These are phyloP conservation scores for Lota lota DNA, from an alignment of 2,113 vertebrate genomes.

Conservation along the genomic window DNA sequence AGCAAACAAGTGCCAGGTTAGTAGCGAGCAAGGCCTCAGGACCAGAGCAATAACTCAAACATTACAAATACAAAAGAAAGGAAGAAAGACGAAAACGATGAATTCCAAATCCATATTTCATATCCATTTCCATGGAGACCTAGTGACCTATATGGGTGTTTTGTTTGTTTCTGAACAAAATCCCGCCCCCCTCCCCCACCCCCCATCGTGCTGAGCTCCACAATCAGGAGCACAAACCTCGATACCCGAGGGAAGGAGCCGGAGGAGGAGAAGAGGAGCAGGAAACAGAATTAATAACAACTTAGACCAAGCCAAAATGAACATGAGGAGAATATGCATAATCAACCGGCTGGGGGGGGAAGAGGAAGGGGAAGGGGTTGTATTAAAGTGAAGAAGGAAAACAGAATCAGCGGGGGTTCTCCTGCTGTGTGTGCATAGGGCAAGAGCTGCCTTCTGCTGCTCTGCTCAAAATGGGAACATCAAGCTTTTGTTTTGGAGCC, in stretches of 20 bases:
- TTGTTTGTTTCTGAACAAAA: background rate
- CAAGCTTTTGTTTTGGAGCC: slow-evolving; percentile 13
- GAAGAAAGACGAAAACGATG: slow-evolving; percentile 3
- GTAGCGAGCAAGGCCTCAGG: slow-evolving; percentile 23
- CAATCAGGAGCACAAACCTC: slow-evolving; percentile 29
- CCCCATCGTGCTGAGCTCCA: slow-evolving; percentile 37
- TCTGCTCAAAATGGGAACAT: background rate
- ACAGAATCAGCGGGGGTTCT: slow-evolving; percentile 2
- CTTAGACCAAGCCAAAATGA: slow-evolving; percentile 16
- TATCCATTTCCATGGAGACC: slow-evolving; percentile 51
- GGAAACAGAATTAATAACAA: slow-evolving; percentile 3
- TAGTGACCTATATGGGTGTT: slow-evolving; percentile 28
- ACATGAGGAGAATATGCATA: slow-evolving; percentile 43
- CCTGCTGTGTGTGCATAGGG: too few relatives aligned
- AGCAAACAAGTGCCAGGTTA: slow-evolving; percentile 57
- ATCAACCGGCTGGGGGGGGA: slow-evolving; percentile 41
- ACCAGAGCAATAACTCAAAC: slow-evolving; percentile 1
- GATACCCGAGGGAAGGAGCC: slow-evolving; percentile 33
- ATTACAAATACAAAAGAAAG: slow-evolving; percentile 2
- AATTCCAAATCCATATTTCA: too few relatives aligned
- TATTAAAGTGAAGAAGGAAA: slow-evolving; percentile 23
- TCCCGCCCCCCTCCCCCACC: too few relatives aligned
- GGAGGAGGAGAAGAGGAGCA: slow-evolving; percentile 6
- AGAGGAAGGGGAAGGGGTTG: slow-evolving; percentile 13
- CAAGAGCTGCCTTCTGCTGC: slow-evolving; percentile 9